Percentiles rank a stretch among this genome's conserved stretches.
Evolutionary conservation across 2,797 vertebrate species (phyloP).

Genomic region (Muscicapa comitata): DNA sequence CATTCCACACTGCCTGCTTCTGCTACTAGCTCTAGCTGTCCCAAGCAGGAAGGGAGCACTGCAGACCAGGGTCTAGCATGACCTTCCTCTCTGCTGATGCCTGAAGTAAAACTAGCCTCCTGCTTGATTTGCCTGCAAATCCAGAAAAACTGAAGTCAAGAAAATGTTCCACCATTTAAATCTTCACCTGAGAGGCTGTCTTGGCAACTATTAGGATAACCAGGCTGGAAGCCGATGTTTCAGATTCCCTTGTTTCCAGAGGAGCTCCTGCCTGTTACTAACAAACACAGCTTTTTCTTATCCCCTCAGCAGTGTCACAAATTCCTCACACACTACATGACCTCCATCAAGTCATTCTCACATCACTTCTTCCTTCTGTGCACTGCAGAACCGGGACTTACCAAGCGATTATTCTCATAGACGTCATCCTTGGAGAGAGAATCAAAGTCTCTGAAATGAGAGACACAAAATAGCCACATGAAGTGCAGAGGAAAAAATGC

Average conservation of each 20-base stretch:
- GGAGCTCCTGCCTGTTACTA: background rate
- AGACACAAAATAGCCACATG: background rate
- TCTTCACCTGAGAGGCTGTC: background rate
- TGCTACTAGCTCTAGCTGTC: background rate
- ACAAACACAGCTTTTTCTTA: background rate
- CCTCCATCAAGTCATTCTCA: background rate
- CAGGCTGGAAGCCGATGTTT: background rate
- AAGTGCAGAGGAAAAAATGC: background rate
- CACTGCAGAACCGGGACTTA: constrained; percentile 72
- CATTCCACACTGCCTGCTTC: background rate
- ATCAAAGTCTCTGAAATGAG: constrained; percentile 86
- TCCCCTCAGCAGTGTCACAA: background rate
- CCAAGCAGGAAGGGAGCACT: background rate
- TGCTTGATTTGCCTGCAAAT: background rate
- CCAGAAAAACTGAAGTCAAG: background rate
- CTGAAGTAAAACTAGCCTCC: background rate
- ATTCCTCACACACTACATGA: background rate
- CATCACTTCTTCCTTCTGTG: background rate
- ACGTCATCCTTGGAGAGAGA: constrained; percentile 94
- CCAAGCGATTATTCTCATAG: constrained; percentile 95
- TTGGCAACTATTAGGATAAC: background rate
- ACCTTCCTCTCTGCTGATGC: background rate
- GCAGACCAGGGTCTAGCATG: background rate
- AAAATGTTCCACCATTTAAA: background rate
- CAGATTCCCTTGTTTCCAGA: background rate